phyloP scores from a whole-genome alignment of 2,113 vertebrate species.

The Vicugna pacos region DNA sequence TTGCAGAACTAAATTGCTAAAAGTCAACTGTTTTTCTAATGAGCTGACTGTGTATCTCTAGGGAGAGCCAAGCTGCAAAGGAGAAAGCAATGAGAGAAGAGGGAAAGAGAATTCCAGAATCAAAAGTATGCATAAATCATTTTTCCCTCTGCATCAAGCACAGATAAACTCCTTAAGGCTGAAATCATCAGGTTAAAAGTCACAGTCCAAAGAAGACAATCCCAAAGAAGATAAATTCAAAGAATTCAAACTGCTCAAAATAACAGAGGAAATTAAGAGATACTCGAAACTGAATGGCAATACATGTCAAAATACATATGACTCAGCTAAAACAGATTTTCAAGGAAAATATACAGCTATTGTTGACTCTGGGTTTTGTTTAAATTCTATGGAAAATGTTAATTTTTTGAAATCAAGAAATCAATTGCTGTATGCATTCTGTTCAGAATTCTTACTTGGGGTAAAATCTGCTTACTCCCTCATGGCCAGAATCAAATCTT shows the following conservation, averaged over 20 bases:
- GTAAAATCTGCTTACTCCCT: not conserved
- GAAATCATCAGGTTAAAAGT: conserved; percentile 92
- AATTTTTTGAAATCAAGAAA: not conserved
- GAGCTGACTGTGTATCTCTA: conserved; percentile 31
- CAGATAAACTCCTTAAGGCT: conserved; percentile 87
- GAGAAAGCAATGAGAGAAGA: not conserved
- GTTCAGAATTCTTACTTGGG: not conserved
- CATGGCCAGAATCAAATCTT: not conserved
- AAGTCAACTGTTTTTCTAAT: conserved; percentile 19
- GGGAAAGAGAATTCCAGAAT: not conserved
- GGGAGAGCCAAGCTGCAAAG: not conserved
- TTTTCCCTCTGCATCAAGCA: not conserved
- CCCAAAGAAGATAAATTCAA: not conserved
- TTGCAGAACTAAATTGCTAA: conserved; percentile 7
- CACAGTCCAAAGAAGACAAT: conserved; percentile 86
- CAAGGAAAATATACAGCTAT: not conserved
- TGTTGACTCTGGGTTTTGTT: not conserved
- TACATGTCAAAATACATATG: not conserved
- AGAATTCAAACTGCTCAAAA: not conserved
- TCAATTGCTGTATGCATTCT: not conserved
- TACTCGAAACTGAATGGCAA: not conserved
- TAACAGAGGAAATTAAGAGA: not conserved
- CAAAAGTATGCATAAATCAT: conserved; percentile 14
- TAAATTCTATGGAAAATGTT: not conserved
- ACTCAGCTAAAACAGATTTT: not conserved